Evolutionary conservation across 1,140 invertebrate species (phyloP).

Genomic region (Reticulitermes speratus): DNA sequence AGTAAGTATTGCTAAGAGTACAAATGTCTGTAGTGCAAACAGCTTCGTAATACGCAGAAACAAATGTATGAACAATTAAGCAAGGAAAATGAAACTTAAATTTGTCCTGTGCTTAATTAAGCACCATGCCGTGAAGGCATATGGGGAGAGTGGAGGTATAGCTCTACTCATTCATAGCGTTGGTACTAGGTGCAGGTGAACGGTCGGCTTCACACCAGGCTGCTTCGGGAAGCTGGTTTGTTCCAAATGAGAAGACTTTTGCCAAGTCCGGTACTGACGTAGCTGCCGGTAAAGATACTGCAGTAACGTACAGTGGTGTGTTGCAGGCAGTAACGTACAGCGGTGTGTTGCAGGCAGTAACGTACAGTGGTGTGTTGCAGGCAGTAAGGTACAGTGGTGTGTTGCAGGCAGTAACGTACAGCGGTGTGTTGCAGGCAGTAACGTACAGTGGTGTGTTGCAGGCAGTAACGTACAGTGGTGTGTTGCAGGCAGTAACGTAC

Average conservation of each 20-base stretch:
- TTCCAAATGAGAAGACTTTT: no score
- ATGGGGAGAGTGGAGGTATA: not conserved
- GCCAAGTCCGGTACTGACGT: no score
- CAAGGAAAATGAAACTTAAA: no score
- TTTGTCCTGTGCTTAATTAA: no score
- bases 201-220: no score
- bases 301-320: constrained; percentile 29
- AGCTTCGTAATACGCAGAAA: no score
- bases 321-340: constrained; percentile 67
- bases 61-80: no score
- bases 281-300: no score
- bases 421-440: constrained; percentile 60
- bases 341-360: constrained; percentile 61
- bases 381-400: constrained; percentile 51
- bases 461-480: constrained; percentile 56
- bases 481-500: constrained; percentile 68
- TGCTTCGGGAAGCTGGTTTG: no score
- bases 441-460: constrained; percentile 53
- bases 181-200: not conserved
- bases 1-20: no score
- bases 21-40: no score
- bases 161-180: not conserved
- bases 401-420: constrained; percentile 67
- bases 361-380: constrained; percentile 56
- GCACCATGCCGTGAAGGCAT: no score